Base-by-base conservation (phyloP, 2,113 vertebrate genomes). In the Brienomyrus brachyistius region DNA sequence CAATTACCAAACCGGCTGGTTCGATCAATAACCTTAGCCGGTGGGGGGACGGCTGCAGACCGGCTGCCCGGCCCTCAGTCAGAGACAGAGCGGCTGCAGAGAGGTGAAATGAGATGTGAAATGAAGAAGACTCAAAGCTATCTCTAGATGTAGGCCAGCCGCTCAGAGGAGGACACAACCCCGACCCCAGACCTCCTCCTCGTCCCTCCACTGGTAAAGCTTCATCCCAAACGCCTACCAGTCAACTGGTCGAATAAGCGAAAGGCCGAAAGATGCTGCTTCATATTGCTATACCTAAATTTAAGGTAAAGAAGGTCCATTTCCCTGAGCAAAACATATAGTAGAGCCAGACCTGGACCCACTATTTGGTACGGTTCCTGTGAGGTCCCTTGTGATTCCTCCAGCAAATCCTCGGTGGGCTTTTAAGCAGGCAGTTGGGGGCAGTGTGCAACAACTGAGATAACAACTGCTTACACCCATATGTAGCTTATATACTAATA, bases 1-100 rank as follows among this genome's bases (percentile, higher is more conserved):
- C 91, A 91, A 94, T 94, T 91, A 93, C 92, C 92, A 89, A 91
- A 91, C 89, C 92, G 92, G 92, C 91, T 56, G 90, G 93, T 91
- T 91, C 87, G 70, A 95, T 96, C 95, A 89, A 95, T 95, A 94
- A 51, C 92, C 94, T 94, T 94, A 94, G 93, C 92, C 94, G 93
- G 93, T 94, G 92, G 91, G 86, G 86, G 91, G 92, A 51, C 90
- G 4, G 88, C 74, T 43, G 74, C 35, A 80, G 35, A 5, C 88
- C 91, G 92, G 17, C 92, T 90, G 89, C 89, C 89, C 87, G 92
- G 43, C 48, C 48, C 84, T 94, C 93, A 83, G 94, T 94, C 92
- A 94, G 86, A 90, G 90, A 66, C 89, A 90, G 90, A 88, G 83
- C 52, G 47, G 50, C 54, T 91, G 77, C 21, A 77, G 88, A 89